A percentile compares a stretch with the other conserved stretches of the same genome.
Conservation (phyloP, 2,797 vertebrate genomes). For the Vespertilio murinus region DNA sequence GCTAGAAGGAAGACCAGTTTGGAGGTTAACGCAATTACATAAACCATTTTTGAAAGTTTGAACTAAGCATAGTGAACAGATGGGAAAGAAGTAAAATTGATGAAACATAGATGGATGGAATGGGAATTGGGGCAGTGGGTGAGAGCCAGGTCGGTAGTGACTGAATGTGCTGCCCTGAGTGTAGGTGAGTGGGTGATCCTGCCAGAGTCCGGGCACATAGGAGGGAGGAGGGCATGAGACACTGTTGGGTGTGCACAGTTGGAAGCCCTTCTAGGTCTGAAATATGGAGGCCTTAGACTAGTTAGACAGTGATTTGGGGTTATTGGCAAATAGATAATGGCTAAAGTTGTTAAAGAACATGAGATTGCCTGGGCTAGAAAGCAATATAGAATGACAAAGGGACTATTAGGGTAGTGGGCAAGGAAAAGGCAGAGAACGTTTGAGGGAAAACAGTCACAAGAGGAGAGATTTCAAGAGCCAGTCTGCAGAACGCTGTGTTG, state of each 20-base stretch:
- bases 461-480: neutral
- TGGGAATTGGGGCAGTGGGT: neutral
- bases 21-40: neutral
- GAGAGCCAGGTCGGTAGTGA: accelerated
- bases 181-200: neutral
- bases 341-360: neutral
- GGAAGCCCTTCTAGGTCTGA: neutral
- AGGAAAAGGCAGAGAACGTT: neutral
- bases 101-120: neutral
- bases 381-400: neutral
- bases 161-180: neutral
- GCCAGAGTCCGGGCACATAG: neutral
- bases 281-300: neutral
- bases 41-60: neutral
- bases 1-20: neutral
- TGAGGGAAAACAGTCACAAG: neutral
- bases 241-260: accelerated
- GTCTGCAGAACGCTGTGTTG: neutral
- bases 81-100: neutral
- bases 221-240: neutral
- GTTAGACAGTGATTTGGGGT: neutral
- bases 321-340: neutral
- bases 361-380: neutral
- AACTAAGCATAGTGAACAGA: neutral
- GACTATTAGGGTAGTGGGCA: neutral